Conservation (phyloP, 2,113 vertebrate species). For the Carassius carassius region DNA sequence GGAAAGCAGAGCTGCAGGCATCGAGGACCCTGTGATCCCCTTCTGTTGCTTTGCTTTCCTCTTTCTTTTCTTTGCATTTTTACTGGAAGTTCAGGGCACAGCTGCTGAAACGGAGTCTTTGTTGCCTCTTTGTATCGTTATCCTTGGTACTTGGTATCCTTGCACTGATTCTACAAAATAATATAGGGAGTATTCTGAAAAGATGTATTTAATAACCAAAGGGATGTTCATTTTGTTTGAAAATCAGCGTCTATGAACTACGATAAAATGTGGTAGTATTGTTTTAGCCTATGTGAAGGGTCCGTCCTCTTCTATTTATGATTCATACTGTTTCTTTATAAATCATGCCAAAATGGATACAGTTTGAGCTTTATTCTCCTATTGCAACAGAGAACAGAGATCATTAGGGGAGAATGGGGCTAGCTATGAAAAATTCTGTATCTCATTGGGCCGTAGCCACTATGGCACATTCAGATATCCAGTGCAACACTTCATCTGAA, state of each 20-base stretch:
- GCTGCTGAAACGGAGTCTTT: slow-evolving; percentile 21
- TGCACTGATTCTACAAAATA: slow-evolving; percentile 7
- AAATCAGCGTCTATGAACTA: slow-evolving; percentile 3
- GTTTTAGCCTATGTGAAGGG: background rate
- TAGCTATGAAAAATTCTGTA: too few species aligned
- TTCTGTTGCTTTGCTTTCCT: background rate
- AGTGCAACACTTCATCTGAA: background rate
- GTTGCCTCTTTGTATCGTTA: background rate
- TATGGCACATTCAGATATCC: background rate
- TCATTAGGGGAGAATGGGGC: too few species aligned
- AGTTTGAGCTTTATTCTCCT: background rate
- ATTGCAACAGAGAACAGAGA: too few species aligned
- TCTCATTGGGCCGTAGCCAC: too few species aligned
- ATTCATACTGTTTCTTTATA: slow-evolving; percentile 1
- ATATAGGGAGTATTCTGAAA: background rate
- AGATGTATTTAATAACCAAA: slow-evolving; percentile 7
- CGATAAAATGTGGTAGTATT: background rate
- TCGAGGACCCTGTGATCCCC: background rate
- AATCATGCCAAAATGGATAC: background rate
- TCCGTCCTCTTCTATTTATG: background rate
- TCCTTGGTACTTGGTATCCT: background rate
- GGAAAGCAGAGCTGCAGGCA: background rate
- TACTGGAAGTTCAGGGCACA: background rate
- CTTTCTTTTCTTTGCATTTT: background rate
- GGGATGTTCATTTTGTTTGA: background rate